phyloP scores from a whole-genome alignment of 2,888 invertebrate species.

The Eulithis prunata region DNA sequence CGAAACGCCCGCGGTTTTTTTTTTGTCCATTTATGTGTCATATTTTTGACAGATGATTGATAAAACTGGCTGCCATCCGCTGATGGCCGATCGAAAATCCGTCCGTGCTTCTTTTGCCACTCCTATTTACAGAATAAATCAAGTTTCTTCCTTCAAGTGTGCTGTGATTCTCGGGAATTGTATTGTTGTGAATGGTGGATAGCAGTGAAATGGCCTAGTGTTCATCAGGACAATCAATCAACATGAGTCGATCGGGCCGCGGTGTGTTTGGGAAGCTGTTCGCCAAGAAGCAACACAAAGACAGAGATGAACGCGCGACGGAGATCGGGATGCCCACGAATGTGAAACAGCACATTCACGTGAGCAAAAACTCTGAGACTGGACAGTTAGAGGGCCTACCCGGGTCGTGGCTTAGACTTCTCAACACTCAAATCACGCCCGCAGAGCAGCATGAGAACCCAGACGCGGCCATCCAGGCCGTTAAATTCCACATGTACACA shows the following conservation, averaged over 20 bases:
- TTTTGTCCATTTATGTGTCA: conserved; percentile 33
- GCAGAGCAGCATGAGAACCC: conserved; percentile 96
- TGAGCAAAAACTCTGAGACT: conserved; percentile 91
- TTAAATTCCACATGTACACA: conserved; percentile 95
- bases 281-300: conserved; percentile 71
- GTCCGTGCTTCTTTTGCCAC: conserved; percentile 74
- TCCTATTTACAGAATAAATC: conserved; percentile 63
- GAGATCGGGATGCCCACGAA: conserved; percentile 93
- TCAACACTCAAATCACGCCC: conserved; percentile 93
- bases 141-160: conserved; percentile 55
- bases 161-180: conserved; percentile 60
- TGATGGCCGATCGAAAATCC: conserved; percentile 55
- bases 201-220: conserved; percentile 68
- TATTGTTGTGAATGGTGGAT: conserved; percentile 59
- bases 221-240: conserved; percentile 56
- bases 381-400: conserved; percentile 95
- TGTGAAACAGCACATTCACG: conserved; percentile 94
- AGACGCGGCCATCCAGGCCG: conserved; percentile 94
- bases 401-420: conserved; percentile 90
- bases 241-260: conserved; percentile 79
- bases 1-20: conserved; percentile 15
- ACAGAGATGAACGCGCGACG: conserved; percentile 81
- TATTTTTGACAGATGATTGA: conserved; percentile 65
- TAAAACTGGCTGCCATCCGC: conserved; percentile 50
- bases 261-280: conserved; percentile 81